These are phyloP conservation scores for Diploscapter pachys DNA, from an alignment of 1,140 invertebrate genomes.

Conservation along the genomic window DNA sequence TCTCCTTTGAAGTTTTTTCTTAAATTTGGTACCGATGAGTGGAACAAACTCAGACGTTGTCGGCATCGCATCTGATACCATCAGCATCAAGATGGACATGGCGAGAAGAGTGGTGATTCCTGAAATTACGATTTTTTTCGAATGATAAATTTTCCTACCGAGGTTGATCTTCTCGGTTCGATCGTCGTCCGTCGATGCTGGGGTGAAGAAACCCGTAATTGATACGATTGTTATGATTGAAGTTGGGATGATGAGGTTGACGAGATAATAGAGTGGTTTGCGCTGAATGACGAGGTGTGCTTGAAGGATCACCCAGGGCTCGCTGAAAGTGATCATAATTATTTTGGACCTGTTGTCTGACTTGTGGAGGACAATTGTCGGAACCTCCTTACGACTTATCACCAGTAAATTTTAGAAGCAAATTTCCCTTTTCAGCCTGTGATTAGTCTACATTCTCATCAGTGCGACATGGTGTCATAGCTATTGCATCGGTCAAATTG, in stretches of 20 bases:
- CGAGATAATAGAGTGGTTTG: slow-evolving; percentile 54
- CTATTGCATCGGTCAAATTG: too few species aligned
- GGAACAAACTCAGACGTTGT: slow-evolving; percentile 57
- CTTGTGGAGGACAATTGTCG: too few species aligned
- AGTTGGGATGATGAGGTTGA: slow-evolving; percentile 53
- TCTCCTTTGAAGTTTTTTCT: not conserved
- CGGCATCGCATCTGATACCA: slow-evolving; percentile 58
- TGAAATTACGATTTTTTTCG: not conserved
- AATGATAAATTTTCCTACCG: not conserved
- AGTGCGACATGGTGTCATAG: too few species aligned
- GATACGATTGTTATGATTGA: slow-evolving; percentile 56
- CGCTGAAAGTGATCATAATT: slow-evolving; percentile 1
- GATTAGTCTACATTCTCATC: too few species aligned
- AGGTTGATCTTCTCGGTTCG: slow-evolving; percentile 54
- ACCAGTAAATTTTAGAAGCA: too few species aligned
- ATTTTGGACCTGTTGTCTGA: too few species aligned
- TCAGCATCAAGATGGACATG: slow-evolving; percentile 57
- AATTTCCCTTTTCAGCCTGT: too few species aligned
- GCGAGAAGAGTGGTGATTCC: slow-evolving; percentile 49
- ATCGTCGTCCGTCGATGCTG: slow-evolving; percentile 55
- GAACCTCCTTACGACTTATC: too few species aligned
- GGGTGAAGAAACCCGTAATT: slow-evolving; percentile 59
- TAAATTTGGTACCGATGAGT: slow-evolving; percentile 41
- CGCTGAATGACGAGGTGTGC: slow-evolving; percentile 50
- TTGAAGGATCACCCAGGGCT: slow-evolving; percentile 56